phyloP scores from a whole-genome alignment of 2,797 vertebrate species.

The Pangasius larnaudii region DNA sequence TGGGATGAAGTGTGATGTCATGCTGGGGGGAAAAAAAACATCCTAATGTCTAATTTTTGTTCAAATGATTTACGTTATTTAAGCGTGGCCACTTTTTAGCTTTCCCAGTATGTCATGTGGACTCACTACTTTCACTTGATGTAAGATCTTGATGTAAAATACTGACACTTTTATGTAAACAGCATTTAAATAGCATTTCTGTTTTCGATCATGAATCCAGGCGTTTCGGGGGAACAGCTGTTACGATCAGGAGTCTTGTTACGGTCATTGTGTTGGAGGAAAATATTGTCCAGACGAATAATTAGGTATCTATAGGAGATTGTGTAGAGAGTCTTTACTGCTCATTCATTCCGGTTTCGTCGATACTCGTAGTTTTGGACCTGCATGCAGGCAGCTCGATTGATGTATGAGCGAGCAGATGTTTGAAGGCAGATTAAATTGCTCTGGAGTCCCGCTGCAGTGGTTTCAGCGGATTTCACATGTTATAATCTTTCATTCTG shows the following conservation, averaged over 20 bases:
- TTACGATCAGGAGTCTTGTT: not conserved
- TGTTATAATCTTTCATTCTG: slow-evolving; percentile 37
- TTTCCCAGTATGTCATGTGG: not conserved
- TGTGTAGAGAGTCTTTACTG: not conserved
- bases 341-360: slow-evolving; percentile 2
- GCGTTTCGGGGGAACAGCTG: not conserved
- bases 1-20: not conserved
- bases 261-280: not conserved
- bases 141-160: not conserved
- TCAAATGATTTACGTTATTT: not conserved
- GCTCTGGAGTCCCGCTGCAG: not conserved
- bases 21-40: not conserved
- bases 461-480: slow-evolving; percentile 23
- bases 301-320: not conserved
- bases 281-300: not conserved
- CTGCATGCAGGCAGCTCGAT: slow-evolving; percentile 18
- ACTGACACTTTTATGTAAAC: not conserved
- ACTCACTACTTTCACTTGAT: not conserved
- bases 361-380: slow-evolving; percentile 19
- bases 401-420: slow-evolving; percentile 29
- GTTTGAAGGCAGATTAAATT: slow-evolving; percentile 26
- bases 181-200: not conserved
- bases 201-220: not conserved
- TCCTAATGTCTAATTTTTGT: not conserved
- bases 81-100: not conserved